These are phyloP conservation scores for Thaumetopoea pityocampa DNA, from an alignment of 1,140 invertebrate species.

Conservation along the genomic window DNA sequence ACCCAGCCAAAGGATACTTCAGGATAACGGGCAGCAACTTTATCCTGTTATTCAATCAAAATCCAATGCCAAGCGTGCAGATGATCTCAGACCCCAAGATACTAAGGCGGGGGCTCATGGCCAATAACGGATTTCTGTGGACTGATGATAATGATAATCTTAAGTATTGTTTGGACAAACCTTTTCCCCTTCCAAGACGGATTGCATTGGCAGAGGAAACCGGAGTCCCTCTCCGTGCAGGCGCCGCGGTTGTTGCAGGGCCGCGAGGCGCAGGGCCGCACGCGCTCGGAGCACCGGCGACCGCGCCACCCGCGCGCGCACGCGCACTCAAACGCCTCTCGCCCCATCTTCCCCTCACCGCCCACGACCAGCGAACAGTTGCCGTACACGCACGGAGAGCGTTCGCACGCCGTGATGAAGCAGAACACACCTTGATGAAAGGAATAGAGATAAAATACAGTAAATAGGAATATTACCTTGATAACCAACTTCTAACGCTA, in stretches of 20 bases:
- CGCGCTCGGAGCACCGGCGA: conserved; percentile 78
- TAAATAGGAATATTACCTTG: too few relatives aligned
- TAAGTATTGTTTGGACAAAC: conserved; percentile 20
- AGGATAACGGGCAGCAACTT: too few relatives aligned
- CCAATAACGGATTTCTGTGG: too few relatives aligned
- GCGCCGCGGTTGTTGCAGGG: conserved; percentile 84
- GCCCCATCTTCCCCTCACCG: conserved; percentile 4
- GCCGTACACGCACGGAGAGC: conserved; percentile 83
- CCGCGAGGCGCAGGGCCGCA: conserved; percentile 81
- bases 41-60: too few relatives aligned
- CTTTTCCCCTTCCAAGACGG: conserved; percentile 83
- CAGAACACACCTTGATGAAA: conserved; percentile 79
- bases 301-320: conserved; percentile 82
- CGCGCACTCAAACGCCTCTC: conserved; percentile 64
- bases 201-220: conserved; percentile 82
- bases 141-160: background rate
- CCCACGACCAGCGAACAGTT: conserved; percentile 75
- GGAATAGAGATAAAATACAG: conserved; percentile 17
- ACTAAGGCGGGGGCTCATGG: too few relatives aligned
- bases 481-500: too few relatives aligned
- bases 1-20: too few relatives aligned
- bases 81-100: too few relatives aligned
- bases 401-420: conserved; percentile 82
- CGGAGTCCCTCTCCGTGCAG: conserved; percentile 79
- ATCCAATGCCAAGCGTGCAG: too few relatives aligned